These are phyloP conservation scores for Epistrophella euchroma DNA, from an alignment of 2,888 invertebrate genomes.

Conservation along the genomic window DNA sequence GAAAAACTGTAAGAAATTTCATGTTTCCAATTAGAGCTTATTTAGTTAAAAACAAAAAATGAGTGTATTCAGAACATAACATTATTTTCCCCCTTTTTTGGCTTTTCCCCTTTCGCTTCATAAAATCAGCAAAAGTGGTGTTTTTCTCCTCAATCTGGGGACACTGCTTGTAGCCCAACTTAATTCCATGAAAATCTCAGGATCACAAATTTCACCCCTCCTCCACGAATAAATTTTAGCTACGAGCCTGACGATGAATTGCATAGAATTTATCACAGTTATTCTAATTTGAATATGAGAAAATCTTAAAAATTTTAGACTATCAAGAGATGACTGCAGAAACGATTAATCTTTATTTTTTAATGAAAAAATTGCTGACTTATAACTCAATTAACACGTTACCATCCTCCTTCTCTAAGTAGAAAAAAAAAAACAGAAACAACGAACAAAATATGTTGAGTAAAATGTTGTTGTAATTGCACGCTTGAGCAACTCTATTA, in stretches of 20 bases:
- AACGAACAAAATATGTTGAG: neutral
- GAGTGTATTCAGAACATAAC: too few relatives aligned
- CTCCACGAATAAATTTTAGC: neutral
- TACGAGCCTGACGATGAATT: neutral
- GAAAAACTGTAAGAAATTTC: too few relatives aligned
- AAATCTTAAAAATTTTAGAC: constrained; percentile 1
- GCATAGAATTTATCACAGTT: neutral
- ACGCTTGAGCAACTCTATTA: constrained; percentile 46
- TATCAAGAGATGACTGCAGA: neutral
- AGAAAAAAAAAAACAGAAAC: neutral
- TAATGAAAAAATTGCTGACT: constrained; percentile 58
- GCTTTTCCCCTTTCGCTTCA: too few relatives aligned
- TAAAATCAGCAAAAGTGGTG: too few relatives aligned
- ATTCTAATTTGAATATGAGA: constrained; percentile 37
- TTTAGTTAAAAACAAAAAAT: too few relatives aligned
- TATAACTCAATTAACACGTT: constrained; percentile 67
- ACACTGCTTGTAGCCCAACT: too few relatives aligned
- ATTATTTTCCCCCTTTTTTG: too few relatives aligned
- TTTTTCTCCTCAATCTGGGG: too few relatives aligned
- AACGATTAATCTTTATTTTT: constrained; percentile 48
- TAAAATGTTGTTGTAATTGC: constrained; percentile 48
- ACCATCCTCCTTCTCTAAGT: constrained; percentile 2
- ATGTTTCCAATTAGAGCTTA: too few relatives aligned
- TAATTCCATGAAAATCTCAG: too few relatives aligned
- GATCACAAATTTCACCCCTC: too few relatives aligned